Conservation (phyloP, 2,113 vertebrate genomes). For the Notechis scutatus region DNA sequence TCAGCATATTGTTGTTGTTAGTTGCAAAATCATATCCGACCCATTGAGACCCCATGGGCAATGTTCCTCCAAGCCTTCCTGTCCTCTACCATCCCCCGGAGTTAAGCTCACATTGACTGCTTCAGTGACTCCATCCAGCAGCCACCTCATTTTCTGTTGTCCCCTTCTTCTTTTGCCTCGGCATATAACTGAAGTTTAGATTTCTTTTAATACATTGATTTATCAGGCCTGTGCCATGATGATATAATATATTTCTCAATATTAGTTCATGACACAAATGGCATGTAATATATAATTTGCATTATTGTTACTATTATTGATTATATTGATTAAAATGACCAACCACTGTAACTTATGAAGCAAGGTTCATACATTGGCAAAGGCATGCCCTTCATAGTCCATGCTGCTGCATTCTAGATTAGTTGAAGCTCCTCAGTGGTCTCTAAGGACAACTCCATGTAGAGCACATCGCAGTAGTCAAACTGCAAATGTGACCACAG, state of each 20-base stretch:
- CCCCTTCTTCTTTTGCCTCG: background rate
- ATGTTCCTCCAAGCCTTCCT: too few species aligned
- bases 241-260: background rate
- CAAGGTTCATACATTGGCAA: background rate
- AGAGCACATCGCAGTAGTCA: background rate
- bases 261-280: background rate
- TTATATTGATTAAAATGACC: background rate
- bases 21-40: too few species aligned
- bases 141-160: too few species aligned
- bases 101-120: too few species aligned
- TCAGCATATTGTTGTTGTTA: background rate
- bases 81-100: too few species aligned
- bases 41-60: too few species aligned
- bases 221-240: background rate
- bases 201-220: background rate
- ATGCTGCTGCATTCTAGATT: background rate
- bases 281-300: background rate
- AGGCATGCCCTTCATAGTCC: background rate
- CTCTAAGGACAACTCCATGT: background rate
- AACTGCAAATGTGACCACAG: background rate
- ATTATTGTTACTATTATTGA: background rate
- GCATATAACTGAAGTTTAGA: background rate
- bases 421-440: background rate
- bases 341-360: background rate
- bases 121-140: too few species aligned